Conservation (phyloP, 2,797 vertebrate genomes). For the Spea hammondii region DNA sequence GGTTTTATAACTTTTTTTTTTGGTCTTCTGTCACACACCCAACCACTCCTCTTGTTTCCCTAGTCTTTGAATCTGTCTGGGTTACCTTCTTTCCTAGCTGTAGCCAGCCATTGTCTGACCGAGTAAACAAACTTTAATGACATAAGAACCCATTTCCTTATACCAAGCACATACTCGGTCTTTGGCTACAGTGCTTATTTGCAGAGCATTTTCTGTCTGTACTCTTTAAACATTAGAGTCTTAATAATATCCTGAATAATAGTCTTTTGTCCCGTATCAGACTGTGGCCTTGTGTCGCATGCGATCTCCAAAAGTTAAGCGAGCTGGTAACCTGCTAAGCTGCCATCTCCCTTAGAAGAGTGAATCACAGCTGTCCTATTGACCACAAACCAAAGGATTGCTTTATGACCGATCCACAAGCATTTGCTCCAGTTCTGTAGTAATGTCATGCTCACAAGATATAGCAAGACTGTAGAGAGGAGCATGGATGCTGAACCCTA, state of each 20-base stretch:
- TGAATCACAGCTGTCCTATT: too few relatives aligned
- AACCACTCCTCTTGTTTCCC: too few relatives aligned
- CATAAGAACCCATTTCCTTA: constrained; percentile 36
- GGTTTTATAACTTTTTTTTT: neutral
- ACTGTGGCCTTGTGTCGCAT: neutral
- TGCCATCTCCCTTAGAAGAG: neutral
- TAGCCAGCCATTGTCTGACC: neutral
- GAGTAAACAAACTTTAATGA: constrained; percentile 37
- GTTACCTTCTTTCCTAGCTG: neutral
- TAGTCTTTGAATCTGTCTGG: neutral
- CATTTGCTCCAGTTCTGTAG: too few relatives aligned
- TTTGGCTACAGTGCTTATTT: constrained; percentile 4
- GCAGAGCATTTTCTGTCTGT: neutral
- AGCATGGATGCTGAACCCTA: too few relatives aligned
- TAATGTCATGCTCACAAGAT: too few relatives aligned
- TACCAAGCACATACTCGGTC: constrained; percentile 11
- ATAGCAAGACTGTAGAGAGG: too few relatives aligned
- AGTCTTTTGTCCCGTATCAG: neutral
- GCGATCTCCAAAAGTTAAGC: constrained; percentile 5
- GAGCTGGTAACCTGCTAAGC: neutral
- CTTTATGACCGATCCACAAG: too few relatives aligned
- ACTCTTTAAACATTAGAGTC: constrained; percentile 28
- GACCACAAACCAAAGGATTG: too few relatives aligned
- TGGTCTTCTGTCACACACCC: too few relatives aligned
- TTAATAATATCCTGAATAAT: constrained; percentile 33